These are phyloP conservation scores for Agriopis leucophaearia DNA, from an alignment of 2,888 invertebrate species.

Conservation along the genomic window DNA sequence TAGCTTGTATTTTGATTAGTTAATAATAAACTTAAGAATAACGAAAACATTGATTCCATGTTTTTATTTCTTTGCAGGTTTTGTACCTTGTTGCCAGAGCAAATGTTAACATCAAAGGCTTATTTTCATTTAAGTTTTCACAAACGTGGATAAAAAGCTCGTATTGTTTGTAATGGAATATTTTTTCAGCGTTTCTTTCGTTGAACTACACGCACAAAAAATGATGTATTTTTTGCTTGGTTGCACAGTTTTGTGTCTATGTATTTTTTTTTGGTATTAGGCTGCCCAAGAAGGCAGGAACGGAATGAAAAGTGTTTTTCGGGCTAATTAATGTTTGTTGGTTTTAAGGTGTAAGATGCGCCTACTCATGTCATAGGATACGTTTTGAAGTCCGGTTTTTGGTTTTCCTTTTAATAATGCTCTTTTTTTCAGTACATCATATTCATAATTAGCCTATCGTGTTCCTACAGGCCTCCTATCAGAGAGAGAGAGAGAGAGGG, in stretches of 20 bases:
- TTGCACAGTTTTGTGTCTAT: not conserved
- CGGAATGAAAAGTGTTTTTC: too few species aligned
- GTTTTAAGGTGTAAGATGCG: too few species aligned
- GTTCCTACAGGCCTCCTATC: too few species aligned
- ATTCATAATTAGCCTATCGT: too few species aligned
- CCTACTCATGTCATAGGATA: too few species aligned
- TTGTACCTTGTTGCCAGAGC: not conserved
- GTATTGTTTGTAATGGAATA: slow-evolving; percentile 28
- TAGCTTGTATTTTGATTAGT: too few species aligned
- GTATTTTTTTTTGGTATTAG: not conserved
- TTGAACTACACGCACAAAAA: slow-evolving; percentile 9
- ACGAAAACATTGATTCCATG: slow-evolving; percentile 8
- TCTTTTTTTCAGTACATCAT: too few species aligned
- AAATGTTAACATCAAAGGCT: slow-evolving; percentile 30
- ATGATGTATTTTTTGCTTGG: slow-evolving; percentile 7
- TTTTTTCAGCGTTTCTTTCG: slow-evolving; percentile 20
- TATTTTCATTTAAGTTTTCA: slow-evolving; percentile 16
- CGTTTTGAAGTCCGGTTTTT: too few species aligned
- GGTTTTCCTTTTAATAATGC: too few species aligned
- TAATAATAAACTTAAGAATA: slow-evolving; percentile 11
- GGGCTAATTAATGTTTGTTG: too few species aligned
- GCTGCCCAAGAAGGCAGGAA: too few species aligned
- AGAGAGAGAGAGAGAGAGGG: too few species aligned
- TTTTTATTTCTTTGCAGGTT: slow-evolving; percentile 8
- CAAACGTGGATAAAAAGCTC: slow-evolving; percentile 21